Percentiles rank a stretch among this genome's conserved stretches.
Evolutionary conservation across 2,113 vertebrate species (phyloP).

Genomic region (Bambusicola thoracicus): DNA sequence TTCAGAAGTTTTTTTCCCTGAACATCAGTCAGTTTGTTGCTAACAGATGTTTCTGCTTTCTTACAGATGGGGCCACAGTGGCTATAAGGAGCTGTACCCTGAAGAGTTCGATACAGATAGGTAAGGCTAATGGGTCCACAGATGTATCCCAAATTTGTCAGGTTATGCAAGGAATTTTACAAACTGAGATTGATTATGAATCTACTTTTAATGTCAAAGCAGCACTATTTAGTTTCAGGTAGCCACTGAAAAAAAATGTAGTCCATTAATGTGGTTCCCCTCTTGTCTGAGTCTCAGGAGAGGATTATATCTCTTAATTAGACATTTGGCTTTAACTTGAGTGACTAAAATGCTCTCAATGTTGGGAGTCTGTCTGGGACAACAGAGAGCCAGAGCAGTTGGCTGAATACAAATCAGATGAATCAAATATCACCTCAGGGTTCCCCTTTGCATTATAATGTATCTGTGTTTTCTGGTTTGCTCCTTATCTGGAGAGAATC

Average conservation of each 20-base stretch:
- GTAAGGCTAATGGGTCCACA: conserved; percentile 72
- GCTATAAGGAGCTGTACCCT: conserved; percentile 97
- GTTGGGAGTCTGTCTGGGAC: background rate
- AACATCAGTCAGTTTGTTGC: background rate
- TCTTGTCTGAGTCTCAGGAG: background rate
- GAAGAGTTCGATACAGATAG: conserved; percentile 93
- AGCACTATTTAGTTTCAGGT: background rate
- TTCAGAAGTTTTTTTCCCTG: background rate
- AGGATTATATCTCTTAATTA: background rate
- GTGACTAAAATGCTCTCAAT: background rate
- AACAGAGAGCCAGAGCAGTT: background rate
- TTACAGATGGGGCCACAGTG: conserved; percentile 93
- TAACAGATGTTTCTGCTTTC: conserved; percentile 16
- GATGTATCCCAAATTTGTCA: background rate
- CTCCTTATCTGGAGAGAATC: background rate
- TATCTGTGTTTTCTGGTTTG: background rate
- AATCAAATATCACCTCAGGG: background rate
- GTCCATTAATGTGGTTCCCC: background rate
- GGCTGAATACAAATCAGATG: background rate
- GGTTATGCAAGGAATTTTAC: background rate
- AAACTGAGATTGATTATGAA: background rate
- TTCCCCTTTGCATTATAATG: background rate
- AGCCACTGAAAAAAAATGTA: background rate
- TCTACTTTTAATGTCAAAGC: background rate
- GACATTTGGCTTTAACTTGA: background rate